phyloP scores from a whole-genome alignment of 64 coral and sea anemone genomes.

The Montipora sp. region DNA sequence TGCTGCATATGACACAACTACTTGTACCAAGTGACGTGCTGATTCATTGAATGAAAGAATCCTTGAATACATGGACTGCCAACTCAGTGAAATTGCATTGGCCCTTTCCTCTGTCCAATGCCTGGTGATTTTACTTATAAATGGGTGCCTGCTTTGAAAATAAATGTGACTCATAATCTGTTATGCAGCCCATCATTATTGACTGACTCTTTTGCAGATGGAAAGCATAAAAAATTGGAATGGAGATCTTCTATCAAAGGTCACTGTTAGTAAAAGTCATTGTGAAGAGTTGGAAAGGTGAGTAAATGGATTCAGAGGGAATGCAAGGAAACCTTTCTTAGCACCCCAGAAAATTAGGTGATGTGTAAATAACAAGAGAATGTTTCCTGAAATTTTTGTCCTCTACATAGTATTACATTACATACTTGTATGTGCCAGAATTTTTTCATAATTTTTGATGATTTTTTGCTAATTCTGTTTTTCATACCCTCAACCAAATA shows the following conservation, averaged over 20 bases:
- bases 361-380: too few species aligned
- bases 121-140: too few species aligned
- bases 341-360: too few species aligned
- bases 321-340: too few species aligned
- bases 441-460: not conserved
- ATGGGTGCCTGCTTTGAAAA: too few species aligned
- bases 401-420: too few species aligned
- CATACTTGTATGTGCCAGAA: too few species aligned
- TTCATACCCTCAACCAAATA: not conserved
- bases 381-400: too few species aligned
- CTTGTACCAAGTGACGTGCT: too few species aligned
- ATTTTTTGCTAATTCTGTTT: not conserved
- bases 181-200: not conserved
- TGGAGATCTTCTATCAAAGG: not conserved
- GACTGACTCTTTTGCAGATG: not conserved
- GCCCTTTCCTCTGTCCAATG: too few species aligned
- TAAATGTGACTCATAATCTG: not conserved
- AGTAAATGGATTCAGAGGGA: not conserved
- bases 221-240: not conserved
- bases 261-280: not conserved
- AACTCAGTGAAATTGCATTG: too few species aligned
- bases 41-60: not conserved
- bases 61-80: not conserved
- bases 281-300: slow-evolving; percentile 21
- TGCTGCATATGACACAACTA: too few species aligned